Base-by-base conservation (phyloP, 2,888 invertebrate genomes). In the Idaea biselata region DNA sequence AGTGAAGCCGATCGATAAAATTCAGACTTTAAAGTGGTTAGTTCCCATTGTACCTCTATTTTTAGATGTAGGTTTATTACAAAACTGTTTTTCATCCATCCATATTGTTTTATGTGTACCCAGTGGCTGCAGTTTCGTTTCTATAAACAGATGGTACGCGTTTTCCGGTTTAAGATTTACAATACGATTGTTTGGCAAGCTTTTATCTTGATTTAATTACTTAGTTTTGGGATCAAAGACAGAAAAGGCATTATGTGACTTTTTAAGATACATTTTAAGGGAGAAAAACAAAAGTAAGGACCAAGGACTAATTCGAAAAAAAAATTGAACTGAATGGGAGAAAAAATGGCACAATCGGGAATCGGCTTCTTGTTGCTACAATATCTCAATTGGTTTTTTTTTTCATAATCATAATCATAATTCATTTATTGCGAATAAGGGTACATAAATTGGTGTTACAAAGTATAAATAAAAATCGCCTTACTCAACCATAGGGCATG, bases 91-190 rank as follows among this genome's bases (percentile, higher is more conserved):
- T 44, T 44, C 44, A 14, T 44, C 44, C 44, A 44, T 44, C 44
- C 44, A 44, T 44, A 44, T 44, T 44, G 44, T 44, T 44, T 44
- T 44, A 44, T 44, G 14, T 11, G 11, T 44, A 44, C 6, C 44
- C 44, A 44, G 44, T 44, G 44, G 44, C 44, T 44, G 44, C 44
- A 44, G 44, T 44, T 44, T 44, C 44, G 44, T 44, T 44, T 44
- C 44, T 44, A 44, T 44, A 44, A 44, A 44, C 44, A 44, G 44
- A 44, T 44, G 8, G 44, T 44, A 14, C 44, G 8, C 44, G 44
- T 44, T 44, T 44, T 44, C 44, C 44, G 44, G 44, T 44, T 14
- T 8, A 44, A 8, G 11, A 44, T 44, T 44, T 44, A 44, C 14
- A 44, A 44, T 44, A 44, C 44, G 8, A 44, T 44, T 44, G 44